A percentile compares a stretch with the other conserved stretches of the same genome.
Evolutionary conservation across 2,797 vertebrate species (phyloP).

Genomic region (Melanogrammus aeglefinus): DNA sequence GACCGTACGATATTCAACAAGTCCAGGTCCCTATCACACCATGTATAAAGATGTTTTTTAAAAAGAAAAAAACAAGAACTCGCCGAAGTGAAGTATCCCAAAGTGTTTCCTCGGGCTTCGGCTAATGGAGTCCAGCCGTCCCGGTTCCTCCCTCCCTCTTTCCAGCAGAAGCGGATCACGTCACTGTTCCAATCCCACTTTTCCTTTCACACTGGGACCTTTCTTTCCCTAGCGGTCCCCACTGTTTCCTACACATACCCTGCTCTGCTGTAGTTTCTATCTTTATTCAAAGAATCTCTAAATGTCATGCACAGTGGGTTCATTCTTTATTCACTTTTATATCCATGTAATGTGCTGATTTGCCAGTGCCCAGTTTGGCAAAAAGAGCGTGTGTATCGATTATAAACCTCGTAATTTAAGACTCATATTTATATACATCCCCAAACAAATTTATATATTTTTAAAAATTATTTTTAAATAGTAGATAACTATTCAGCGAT

Average conservation of each 20-base stretch:
- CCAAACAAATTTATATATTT: neutral
- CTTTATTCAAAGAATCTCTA: neutral
- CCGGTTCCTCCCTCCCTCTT: constrained; percentile 50
- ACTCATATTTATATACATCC: neutral
- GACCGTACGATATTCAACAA: constrained; percentile 43
- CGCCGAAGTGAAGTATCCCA: constrained; percentile 70
- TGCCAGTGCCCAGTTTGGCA: neutral
- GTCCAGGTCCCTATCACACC: constrained; percentile 46
- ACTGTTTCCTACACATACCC: constrained; percentile 6
- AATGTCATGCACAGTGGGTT: neutral
- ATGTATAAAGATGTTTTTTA: constrained; percentile 38
- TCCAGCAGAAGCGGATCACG: constrained; percentile 58
- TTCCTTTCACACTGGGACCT: constrained; percentile 65
- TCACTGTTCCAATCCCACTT: constrained; percentile 73
- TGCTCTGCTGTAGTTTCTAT: neutral
- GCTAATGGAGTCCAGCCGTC: constrained; percentile 81
- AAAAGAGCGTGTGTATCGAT: neutral
- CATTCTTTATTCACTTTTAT: neutral
- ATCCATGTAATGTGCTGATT: neutral
- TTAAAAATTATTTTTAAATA: too few relatives aligned
- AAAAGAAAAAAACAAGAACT: constrained; percentile 53
- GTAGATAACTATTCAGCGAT: neutral
- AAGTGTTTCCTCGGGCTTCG: constrained; percentile 67
- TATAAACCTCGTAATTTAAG: neutral
- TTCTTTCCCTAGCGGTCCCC: constrained; percentile 31